phyloP scores from a whole-genome alignment of 2,113 vertebrate species.

The Isurus oxyrinchus region DNA sequence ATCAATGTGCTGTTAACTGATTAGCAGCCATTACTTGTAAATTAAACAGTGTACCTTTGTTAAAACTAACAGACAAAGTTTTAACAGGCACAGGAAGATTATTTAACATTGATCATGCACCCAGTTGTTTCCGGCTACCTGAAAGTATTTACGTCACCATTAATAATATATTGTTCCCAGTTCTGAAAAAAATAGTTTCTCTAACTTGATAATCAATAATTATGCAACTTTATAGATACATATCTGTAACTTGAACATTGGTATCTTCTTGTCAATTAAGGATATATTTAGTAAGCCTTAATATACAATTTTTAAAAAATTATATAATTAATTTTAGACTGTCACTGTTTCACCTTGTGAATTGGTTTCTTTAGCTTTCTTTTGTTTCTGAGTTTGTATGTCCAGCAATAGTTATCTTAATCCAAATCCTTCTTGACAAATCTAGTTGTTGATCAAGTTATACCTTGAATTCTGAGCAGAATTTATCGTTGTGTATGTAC shows the following conservation, averaged over 20 bases:
- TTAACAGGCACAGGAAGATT: neutral
- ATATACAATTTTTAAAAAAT: neutral
- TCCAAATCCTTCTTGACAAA: neutral
- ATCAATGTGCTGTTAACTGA: neutral
- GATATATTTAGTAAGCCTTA: neutral
- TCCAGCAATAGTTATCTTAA: neutral
- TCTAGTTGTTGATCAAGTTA: neutral
- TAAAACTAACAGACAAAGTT: neutral
- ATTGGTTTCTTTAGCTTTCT: neutral
- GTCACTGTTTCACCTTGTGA: neutral
- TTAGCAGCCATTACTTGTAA: neutral
- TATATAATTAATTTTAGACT: neutral
- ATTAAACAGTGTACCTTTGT: neutral
- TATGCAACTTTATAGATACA: neutral
- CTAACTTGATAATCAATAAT: neutral
- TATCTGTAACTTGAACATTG: neutral
- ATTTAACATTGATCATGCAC: neutral
- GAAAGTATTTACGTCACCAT: neutral
- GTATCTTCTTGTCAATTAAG: neutral
- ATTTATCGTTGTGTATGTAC: neutral
- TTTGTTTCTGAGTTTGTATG: neutral
- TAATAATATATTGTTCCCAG: neutral
- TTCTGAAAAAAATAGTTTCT: neutral
- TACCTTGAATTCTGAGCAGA: neutral
- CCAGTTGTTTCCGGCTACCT: neutral